Conservation (phyloP, 2,113 vertebrate species). For the Hyla sarda region DNA sequence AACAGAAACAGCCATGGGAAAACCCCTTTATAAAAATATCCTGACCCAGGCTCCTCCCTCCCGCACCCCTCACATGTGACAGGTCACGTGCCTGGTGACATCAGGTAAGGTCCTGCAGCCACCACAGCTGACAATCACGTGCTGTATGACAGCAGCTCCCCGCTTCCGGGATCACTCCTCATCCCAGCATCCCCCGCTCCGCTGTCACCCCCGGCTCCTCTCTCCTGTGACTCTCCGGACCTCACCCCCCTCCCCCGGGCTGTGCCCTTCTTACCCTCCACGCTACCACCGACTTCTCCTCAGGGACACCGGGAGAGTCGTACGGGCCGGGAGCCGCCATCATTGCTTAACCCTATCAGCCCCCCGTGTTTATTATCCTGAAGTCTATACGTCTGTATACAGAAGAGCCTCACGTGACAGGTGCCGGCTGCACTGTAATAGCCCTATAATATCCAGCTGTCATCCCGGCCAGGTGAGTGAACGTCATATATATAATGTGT, state of each 20-base stretch:
- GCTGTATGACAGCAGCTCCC: constrained; percentile 19
- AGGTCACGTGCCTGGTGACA: background rate
- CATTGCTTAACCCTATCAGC: too few species aligned
- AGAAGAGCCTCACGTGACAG: too few species aligned
- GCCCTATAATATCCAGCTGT: too few species aligned
- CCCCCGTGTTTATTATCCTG: background rate
- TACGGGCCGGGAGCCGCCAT: background rate
- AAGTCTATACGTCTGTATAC: background rate
- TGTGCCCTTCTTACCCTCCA: too few species aligned
- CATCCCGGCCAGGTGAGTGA: too few species aligned
- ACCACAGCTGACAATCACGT: constrained; percentile 9
- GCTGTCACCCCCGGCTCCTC: too few species aligned
- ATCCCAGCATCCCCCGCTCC: constrained; percentile 30
- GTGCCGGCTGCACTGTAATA: too few species aligned
- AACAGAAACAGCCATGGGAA: too few species aligned
- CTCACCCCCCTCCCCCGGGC: background rate
- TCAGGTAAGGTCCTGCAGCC: background rate
- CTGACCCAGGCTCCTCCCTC: background rate
- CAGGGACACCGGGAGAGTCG: too few species aligned
- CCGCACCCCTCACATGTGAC: background rate
- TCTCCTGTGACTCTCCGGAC: background rate
- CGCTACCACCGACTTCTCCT: too few species aligned
- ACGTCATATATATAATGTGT: too few species aligned
- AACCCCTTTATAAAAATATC: too few species aligned
- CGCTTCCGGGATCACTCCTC: constrained; percentile 31